These are phyloP conservation scores for Gasteruption jaculator DNA, from an alignment of 2,888 invertebrate genomes.

Conservation along the genomic window DNA sequence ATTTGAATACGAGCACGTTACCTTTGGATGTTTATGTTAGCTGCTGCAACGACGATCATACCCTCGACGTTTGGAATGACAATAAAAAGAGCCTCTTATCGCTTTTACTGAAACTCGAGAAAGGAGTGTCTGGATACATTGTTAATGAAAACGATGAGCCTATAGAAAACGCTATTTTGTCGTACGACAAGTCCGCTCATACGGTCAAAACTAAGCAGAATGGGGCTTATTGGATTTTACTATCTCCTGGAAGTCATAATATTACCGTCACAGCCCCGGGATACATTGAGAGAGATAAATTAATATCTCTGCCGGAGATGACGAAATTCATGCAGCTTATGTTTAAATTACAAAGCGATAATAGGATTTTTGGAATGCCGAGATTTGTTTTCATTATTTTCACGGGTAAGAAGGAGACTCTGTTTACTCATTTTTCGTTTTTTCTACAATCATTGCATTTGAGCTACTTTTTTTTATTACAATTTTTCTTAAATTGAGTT, in stretches of 20 bases:
- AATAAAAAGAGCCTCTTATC: conserved; percentile 39
- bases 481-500: conserved; percentile 2
- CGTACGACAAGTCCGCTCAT: conserved; percentile 41
- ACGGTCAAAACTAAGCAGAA: conserved; percentile 29
- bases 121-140: conserved; percentile 41
- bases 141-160: conserved; percentile 38
- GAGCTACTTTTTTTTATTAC: background rate
- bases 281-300: conserved; percentile 57
- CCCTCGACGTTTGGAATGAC: conserved; percentile 35
- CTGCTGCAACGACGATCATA: conserved; percentile 43
- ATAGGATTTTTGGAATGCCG: conserved; percentile 70
- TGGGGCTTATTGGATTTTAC: conserved; percentile 45
- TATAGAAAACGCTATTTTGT: conserved; percentile 34
- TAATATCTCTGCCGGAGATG: conserved; percentile 48
- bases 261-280: conserved; percentile 59
- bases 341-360: conserved; percentile 65
- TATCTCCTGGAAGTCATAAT: conserved; percentile 51
- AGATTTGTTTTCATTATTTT: conserved; percentile 71
- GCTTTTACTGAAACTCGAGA: conserved; percentile 31
- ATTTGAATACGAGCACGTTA: conserved; percentile 42
- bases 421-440: background rate
- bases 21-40: conserved; percentile 43
- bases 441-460: background rate
- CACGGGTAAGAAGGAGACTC: conserved; percentile 55
- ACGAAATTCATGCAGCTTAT: conserved; percentile 51